A percentile compares a stretch with the other conserved stretches of the same genome.
phyloP scores from a whole-genome alignment of 2,797 vertebrate genomes.

The Oophaga sylvatica region DNA sequence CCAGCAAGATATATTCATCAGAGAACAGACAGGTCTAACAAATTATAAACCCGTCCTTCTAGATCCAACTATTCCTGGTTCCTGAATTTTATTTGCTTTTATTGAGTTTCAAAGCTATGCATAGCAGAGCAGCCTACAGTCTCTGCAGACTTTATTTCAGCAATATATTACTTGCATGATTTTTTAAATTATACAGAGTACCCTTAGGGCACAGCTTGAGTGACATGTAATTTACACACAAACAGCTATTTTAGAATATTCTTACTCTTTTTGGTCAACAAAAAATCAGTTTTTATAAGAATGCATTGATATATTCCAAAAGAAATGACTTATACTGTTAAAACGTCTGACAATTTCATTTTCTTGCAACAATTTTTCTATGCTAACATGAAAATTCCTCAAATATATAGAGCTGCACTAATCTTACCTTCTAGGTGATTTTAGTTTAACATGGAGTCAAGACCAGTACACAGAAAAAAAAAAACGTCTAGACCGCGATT shows the following conservation, averaged over 20 bases:
- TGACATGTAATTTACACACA: constrained; percentile 60
- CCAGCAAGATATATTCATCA: constrained; percentile 36
- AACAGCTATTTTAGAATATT: constrained; percentile 34
- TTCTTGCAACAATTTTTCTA: constrained; percentile 6
- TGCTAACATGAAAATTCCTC: neutral
- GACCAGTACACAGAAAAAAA: neutral
- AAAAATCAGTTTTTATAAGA: constrained; percentile 7
- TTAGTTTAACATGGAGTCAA: neutral
- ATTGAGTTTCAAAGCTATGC: constrained; percentile 56
- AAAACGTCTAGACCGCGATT: too few relatives aligned
- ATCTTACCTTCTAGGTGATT: neutral
- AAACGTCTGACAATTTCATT: constrained; percentile 8
- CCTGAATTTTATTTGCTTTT: constrained; percentile 55
- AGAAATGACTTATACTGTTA: neutral
- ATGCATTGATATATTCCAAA: constrained; percentile 21
- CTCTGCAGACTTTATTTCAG: constrained; percentile 49
- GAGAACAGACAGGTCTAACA: constrained; percentile 42
- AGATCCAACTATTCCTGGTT: constrained; percentile 23
- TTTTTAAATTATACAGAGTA: constrained; percentile 59
- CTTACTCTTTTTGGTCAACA: constrained; percentile 43
- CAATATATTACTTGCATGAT: constrained; percentile 56
- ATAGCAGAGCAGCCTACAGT: constrained; percentile 55
- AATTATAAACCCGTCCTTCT: constrained; percentile 46
- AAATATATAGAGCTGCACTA: neutral
- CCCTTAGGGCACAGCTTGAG: constrained; percentile 53